Evolutionary conservation across 2,888 invertebrate species (phyloP).

Genomic region (Rapana venosa): DNA sequence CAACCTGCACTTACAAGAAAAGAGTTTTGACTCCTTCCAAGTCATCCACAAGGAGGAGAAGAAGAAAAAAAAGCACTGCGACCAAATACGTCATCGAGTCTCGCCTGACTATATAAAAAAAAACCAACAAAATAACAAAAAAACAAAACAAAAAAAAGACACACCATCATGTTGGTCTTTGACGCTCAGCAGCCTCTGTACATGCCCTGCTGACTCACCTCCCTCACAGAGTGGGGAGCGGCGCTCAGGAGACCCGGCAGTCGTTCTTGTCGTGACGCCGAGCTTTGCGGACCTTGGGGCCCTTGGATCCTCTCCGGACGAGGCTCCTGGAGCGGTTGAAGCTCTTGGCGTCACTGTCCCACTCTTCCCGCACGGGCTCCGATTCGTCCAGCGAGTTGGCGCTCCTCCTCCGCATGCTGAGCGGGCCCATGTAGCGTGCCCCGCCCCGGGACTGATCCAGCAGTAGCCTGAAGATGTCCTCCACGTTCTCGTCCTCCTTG

Average conservation of each 20-base stretch:
- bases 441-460: slow-evolving; percentile 84
- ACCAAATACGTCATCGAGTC: too few species aligned
- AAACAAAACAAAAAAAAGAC: too few species aligned
- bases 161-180: too few species aligned
- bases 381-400: slow-evolving; percentile 81
- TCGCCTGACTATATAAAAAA: too few species aligned
- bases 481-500: slow-evolving; percentile 84
- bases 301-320: slow-evolving; percentile 86
- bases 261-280: slow-evolving; percentile 69
- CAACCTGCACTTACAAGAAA: too few species aligned
- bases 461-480: slow-evolving; percentile 89
- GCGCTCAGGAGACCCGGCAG: slow-evolving; percentile 63
- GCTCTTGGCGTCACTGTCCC: slow-evolving; percentile 77
- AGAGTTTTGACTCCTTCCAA: too few species aligned
- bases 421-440: slow-evolving; percentile 48
- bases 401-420: slow-evolving; percentile 83
- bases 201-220: too few species aligned
- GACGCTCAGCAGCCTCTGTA: too few species aligned
- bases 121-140: too few species aligned
- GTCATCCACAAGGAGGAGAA: too few species aligned
- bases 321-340: slow-evolving; percentile 83
- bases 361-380: slow-evolving; percentile 74
- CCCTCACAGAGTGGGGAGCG: background rate
- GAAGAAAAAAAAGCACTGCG: too few species aligned
- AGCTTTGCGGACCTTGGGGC: slow-evolving; percentile 71